Evolutionary conservation across 2,888 invertebrate species (phyloP), one percentile per base, ranked within the genome.

Genomic region (Pristionchus entomophagus): DNA sequence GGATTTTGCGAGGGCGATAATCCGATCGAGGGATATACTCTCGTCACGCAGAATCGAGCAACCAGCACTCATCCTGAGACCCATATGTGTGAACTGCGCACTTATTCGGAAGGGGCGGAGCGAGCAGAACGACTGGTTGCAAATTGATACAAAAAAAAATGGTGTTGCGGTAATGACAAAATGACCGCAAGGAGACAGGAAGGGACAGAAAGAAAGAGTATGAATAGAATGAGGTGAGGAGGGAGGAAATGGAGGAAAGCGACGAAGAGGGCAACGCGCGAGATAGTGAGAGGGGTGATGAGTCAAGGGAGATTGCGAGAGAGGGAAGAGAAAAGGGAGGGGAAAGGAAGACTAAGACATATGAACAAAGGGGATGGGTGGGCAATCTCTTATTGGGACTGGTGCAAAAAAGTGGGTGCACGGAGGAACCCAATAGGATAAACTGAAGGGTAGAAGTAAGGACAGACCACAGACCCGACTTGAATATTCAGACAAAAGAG

Each of bases 401-500:
- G n/a, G 6, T 22, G 22, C 26, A 59, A 26, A 59, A 59, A 59
- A 22, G 59, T 26, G n/a, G n/a, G 59, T 59, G 59, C n/a, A n/a
- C n/a, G n/a, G n/a, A 26, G 22, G 22, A 26, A 59, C 26, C 6
- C 10, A 59, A 22, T 6, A 22, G 19, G 26, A 8, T 59, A 22
- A 59, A 14, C 8, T 14, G 45, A 45, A 45, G 14, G 45, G 51
- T 49, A 80, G 78, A 51, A 53, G 51, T 51, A 22, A 49, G 51
- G 78, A 35, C 19, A 80, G 78, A 80, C 49, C 51, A 29, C 49
- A 51, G 51, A 51, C 73, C 41, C 51, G 78, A 80, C 73, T 41
- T 80, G 78, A 80, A 80, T 80, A 80, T 80, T 80, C 49, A 80
- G 51, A 80, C 32, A 51, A 6, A 41, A 32, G 41, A 41, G 26